Conservation (phyloP, 2,113 vertebrate genomes). For the Nicator chloris region DNA sequence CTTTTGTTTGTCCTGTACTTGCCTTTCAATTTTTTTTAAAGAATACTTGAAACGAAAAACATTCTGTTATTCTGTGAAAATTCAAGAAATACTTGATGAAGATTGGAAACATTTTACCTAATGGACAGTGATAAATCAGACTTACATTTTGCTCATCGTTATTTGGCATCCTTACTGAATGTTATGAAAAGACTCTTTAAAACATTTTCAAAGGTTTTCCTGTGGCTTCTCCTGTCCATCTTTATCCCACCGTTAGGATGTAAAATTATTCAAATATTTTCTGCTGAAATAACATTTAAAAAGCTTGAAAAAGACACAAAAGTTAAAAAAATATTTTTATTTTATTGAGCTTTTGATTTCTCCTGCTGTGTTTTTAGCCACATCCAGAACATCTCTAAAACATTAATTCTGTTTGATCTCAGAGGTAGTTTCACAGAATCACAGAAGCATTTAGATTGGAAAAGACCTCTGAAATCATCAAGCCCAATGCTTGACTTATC, state of each 20-base stretch:
- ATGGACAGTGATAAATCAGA: background rate
- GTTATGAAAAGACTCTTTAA: background rate
- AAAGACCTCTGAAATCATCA: background rate
- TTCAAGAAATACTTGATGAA: background rate
- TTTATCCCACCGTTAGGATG: background rate
- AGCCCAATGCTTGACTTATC: background rate
- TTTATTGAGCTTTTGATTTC: background rate
- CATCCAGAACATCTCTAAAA: background rate
- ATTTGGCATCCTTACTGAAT: background rate
- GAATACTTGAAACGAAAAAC: background rate
- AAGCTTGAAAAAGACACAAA: background rate
- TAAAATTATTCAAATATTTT: fast-evolving
- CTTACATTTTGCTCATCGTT: background rate
- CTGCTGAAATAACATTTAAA: background rate
- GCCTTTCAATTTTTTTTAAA: background rate
- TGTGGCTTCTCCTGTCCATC: background rate
- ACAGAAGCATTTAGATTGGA: background rate
- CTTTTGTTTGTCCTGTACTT: background rate
- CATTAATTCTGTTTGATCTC: background rate
- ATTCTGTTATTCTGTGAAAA: background rate
- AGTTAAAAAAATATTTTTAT: background rate
- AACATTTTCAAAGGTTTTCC: background rate
- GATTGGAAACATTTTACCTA: background rate
- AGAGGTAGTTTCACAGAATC: background rate
- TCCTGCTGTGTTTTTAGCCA: background rate